Evolutionary conservation across 2,797 vertebrate genomes (phyloP).

Genomic region (Pterois miles): DNA sequence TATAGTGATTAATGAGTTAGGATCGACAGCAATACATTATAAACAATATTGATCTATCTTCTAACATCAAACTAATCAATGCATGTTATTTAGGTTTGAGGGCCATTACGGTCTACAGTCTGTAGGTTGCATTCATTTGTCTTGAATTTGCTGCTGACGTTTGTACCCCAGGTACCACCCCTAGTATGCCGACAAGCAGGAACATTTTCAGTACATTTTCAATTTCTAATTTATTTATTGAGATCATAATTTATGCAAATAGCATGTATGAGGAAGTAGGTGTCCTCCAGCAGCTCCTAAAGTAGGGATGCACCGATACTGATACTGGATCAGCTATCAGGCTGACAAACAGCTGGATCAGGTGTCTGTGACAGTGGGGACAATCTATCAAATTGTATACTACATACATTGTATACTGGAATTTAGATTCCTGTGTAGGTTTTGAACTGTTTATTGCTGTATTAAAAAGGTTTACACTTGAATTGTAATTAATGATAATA

Average conservation of each 20-base stretch:
- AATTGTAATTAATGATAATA: too few species aligned
- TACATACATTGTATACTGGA: too few species aligned
- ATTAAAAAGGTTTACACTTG: too few species aligned
- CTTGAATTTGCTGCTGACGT: neutral
- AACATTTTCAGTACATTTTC: neutral
- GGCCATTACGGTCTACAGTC: neutral
- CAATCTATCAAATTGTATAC: too few species aligned
- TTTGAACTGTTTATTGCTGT: too few species aligned
- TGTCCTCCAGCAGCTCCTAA: too few species aligned
- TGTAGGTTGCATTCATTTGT: neutral
- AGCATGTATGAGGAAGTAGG: neutral
- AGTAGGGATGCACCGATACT: too few species aligned
- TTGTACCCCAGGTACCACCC: neutral
- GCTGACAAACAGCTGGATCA: too few species aligned
- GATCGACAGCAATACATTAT: neutral
- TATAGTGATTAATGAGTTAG: too few species aligned
- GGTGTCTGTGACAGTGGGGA: too few species aligned
- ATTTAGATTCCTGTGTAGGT: too few species aligned
- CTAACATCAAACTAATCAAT: neutral
- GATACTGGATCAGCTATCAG: too few species aligned
- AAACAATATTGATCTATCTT: neutral
- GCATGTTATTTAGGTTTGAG: neutral
- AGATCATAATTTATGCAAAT: neutral
- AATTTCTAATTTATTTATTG: neutral
- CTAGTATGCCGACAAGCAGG: neutral